Base-by-base conservation (phyloP, 2,797 vertebrate genomes). In the Pangasius krempfi region DNA sequence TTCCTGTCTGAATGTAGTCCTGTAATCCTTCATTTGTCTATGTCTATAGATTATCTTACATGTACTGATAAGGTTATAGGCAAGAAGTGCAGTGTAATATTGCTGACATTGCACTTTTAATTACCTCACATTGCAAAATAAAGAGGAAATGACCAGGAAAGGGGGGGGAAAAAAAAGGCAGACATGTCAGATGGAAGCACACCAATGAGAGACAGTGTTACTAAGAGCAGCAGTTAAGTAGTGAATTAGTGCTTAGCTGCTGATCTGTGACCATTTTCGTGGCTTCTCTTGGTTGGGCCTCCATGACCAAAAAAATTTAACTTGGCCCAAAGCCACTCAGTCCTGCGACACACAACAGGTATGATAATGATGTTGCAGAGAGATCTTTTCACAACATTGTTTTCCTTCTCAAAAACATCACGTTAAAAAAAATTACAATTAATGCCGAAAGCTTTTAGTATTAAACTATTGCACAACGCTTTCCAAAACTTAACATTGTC, bases 11-110 rank as follows among this genome's bases (percentile, higher is more conserved):
- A 89, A 80, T 86, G 56, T 72, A 44, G 22, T 87, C 64, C 30
- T 70, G 78, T 56, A 87, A 70, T 81, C 76, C 76, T 87, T 87
- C 64, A 87, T 62, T 62, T 58, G 50, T 50, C 73, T 86, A 52
- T 10, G 4, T 40, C 75, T 79, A 90, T 37, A 85, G 87, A 89
- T 87, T 85, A 81, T 58, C 30, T 86, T 85, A 70, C 84, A 88
- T 80, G 88, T 89, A 86, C 87, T 90, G 85, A 89, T 90, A 90
- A 91, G 89, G 86, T 92, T 92, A 91, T 88, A 91, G 76, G 91
- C 87, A 92, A 89, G 85, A 90, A 91, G 89, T 91, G 90, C 87
- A 92, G 90, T 92, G 88, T 91, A 90, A 86, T 90, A 88, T 90
- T 89, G 90, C 81, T 62, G 72, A 87, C 90, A 91, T 88, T 91